These are phyloP conservation scores for Drosophila falleni DNA, from an alignment of 2,888 invertebrate genomes.

Conservation along the genomic window DNA sequence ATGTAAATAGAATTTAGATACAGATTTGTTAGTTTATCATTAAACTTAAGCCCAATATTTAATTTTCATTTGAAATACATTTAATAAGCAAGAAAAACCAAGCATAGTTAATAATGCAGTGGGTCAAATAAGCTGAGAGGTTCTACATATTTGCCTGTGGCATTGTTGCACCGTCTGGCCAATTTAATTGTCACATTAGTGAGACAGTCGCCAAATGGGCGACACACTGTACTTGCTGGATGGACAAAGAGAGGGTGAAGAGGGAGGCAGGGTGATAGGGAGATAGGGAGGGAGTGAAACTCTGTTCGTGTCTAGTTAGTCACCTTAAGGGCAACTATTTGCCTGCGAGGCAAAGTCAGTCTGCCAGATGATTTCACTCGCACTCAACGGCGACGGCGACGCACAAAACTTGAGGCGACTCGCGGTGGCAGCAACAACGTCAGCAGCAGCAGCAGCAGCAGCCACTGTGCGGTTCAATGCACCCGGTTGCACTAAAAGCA, in stretches of 20 bases:
- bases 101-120: too few relatives aligned
- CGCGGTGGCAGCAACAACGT: constrained; percentile 7
- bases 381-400: constrained; percentile 13
- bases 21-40: too few relatives aligned
- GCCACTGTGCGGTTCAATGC: constrained; percentile 49
- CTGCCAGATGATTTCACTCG: constrained; percentile 46
- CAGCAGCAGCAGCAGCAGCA: not conserved
- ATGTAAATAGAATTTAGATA: too few relatives aligned
- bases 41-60: too few relatives aligned
- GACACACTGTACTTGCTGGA: not conserved
- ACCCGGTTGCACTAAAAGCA: constrained; percentile 56
- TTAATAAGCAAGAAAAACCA: too few relatives aligned
- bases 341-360: constrained; percentile 28
- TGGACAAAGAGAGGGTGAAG: not conserved
- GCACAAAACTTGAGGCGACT: constrained; percentile 33
- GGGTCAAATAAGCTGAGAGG: not conserved
- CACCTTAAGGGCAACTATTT: constrained; percentile 61
- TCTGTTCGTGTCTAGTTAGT: constrained; percentile 44
- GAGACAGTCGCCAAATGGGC: constrained; percentile 25
- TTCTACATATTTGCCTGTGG: not conserved
- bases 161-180: constrained; percentile 30
- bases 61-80: too few relatives aligned
- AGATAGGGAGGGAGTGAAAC: not conserved
- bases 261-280: too few relatives aligned
- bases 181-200: constrained; percentile 72